Base-by-base conservation (phyloP, 2,113 vertebrate species). In the Dromas ardeola region DNA sequence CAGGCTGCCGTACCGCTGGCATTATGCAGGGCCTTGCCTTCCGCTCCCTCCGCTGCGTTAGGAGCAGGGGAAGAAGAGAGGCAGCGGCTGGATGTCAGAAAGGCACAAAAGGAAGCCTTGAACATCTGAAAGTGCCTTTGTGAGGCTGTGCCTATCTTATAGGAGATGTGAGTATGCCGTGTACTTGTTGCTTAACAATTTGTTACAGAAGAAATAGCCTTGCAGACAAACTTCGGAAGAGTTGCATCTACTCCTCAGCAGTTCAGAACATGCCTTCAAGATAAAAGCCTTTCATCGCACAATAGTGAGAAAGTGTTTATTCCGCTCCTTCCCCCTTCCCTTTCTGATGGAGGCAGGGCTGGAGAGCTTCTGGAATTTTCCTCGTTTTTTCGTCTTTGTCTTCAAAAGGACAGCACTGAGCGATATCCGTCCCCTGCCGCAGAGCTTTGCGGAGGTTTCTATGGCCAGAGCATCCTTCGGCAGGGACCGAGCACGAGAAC, bases 51-150 rank as follows among this genome's bases (percentile, higher is more conserved):
- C 1, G 5, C 71, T 70, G 22, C 13, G 0, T 11, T 0, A 4
- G 55, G 21, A 84, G 25, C 0, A 3, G 23, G n/a, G 49, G 63
- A 32, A 43, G 73, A 23, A 38, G 62, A 47, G 47, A 50, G 53
- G 93, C 89, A 88, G 92, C 84, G 38, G 74, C 2, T 53, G 89
- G 74, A 79, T 86, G 81, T 30, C 62, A 65, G 95, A 67, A 52
- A 25, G 1, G 63, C 78, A 91, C 83, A 95, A 97, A 97, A 88
- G 92, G 87, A 95, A 96, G 78, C 92, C 96, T 88, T 94, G 95
- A 96, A 66, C 61, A 40, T 49, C 13, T 42, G 88, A 81, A 74
- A 94, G 77, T 2, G 86, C 86, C 87, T 95, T 89, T 87, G 84
- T 83, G 86, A 94, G 63, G 74, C 90, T 30, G 76, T 36, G 25